Conservation (phyloP, 2,888 invertebrate genomes). For the Steinernema carpocapsae region DNA sequence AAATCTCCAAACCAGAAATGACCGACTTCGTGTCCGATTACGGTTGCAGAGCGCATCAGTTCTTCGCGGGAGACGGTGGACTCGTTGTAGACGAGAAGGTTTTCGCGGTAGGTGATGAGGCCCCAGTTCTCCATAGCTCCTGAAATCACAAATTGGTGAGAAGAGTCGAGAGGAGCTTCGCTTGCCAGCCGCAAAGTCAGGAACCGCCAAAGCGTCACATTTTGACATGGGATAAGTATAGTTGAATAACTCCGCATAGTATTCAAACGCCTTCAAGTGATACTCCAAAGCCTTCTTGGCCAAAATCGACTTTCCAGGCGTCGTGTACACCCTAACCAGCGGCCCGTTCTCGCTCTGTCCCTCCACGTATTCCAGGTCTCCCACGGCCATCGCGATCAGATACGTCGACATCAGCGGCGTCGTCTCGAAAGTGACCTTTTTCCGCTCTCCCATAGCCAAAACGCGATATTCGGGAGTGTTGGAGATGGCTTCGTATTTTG, state of each 20-base stretch:
- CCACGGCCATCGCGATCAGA: slow-evolving; percentile 70
- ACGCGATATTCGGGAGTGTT: slow-evolving; percentile 79
- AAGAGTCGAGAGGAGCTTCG: too few species aligned
- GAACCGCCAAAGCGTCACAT: too few species aligned
- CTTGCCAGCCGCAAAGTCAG: too few species aligned
- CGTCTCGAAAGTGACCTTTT: slow-evolving; percentile 78
- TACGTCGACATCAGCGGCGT: slow-evolving; percentile 93
- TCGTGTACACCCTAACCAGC: neutral
- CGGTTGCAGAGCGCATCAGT: neutral
- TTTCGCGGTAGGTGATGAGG: neutral
- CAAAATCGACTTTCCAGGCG: neutral
- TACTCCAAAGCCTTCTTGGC: neutral
- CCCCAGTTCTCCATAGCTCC: neutral
- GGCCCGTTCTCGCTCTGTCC: neutral
- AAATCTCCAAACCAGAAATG: neutral
- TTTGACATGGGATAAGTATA: neutral
- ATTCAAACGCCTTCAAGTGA: neutral
- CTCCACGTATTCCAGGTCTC: neutral
- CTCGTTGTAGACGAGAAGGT: neutral
- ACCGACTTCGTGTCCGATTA: neutral
- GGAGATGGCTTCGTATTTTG: slow-evolving; percentile 82
- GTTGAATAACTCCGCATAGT: neutral
- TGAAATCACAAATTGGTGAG: too few species aligned
- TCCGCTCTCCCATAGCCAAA: slow-evolving; percentile 70
- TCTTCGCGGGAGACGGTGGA: neutral